A percentile compares a stretch with the other conserved stretches of the same genome.
phyloP scores from a whole-genome alignment of 2,797 vertebrate genomes.

The Diplodus puntazzo region DNA sequence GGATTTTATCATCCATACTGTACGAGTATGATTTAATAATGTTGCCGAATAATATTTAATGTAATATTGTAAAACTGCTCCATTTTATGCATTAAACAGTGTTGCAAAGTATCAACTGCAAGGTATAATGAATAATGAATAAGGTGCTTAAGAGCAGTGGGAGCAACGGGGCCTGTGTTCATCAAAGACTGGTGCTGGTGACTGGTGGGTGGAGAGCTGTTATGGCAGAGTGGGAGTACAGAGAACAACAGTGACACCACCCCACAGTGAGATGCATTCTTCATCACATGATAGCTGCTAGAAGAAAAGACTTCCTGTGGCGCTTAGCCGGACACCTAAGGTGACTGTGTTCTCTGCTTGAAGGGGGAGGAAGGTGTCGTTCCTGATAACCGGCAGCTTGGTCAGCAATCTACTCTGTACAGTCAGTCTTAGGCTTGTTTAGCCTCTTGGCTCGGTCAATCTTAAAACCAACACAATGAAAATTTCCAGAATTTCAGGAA shows the following conservation, averaged over 20 bases:
- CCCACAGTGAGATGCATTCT: neutral
- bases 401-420: neutral
- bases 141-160: neutral
- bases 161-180: neutral
- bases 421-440: constrained; percentile 2
- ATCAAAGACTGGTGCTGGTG: neutral
- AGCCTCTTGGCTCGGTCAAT: neutral
- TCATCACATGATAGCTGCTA: neutral
- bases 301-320: neutral
- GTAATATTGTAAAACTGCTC: neutral
- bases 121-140: neutral
- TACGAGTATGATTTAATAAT: neutral
- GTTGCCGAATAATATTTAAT: too few relatives aligned
- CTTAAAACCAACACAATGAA: neutral
- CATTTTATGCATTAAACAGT: neutral
- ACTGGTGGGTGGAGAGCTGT: constrained; percentile 12
- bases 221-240: constrained; percentile 8
- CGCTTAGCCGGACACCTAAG: neutral
- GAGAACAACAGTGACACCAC: constrained; percentile 1
- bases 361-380: neutral
- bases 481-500: too few relatives aligned
- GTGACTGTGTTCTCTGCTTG: neutral
- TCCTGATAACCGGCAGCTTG: neutral
- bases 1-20: neutral
- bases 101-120: neutral